A percentile compares a stretch with the other conserved stretches of the same genome.
These are phyloP conservation scores for Machimus atricapillus DNA, from an alignment of 2,888 invertebrate genomes.

Conservation along the genomic window DNA sequence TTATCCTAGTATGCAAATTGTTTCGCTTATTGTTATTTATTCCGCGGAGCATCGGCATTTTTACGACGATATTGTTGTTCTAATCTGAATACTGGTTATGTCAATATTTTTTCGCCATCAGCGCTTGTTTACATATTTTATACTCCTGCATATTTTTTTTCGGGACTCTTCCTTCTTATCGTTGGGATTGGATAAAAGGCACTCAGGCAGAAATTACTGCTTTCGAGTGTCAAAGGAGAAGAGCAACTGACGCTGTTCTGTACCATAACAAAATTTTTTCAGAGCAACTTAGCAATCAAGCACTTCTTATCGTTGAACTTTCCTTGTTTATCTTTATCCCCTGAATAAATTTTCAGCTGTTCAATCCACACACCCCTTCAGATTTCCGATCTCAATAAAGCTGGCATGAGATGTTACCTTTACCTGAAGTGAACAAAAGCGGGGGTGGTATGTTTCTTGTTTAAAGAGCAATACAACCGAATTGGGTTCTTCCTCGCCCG, in stretches of 20 bases:
- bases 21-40: slow-evolving; percentile 17
- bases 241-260: neutral
- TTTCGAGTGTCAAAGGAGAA: slow-evolving; percentile 6
- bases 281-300: neutral
- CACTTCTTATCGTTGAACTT: neutral
- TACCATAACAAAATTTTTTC: slow-evolving; percentile 11
- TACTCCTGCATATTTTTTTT: neutral
- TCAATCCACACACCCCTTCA: slow-evolving; percentile 8
- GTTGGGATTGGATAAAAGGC: neutral
- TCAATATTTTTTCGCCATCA: slow-evolving; percentile 38
- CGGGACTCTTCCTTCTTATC: neutral
- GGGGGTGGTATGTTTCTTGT: neutral
- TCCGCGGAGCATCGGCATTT: neutral
- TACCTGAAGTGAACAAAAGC: neutral
- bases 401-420: neutral
- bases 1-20: neutral
- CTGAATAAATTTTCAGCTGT: slow-evolving; percentile 31
- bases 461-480: neutral
- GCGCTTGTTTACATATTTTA: slow-evolving; percentile 17
- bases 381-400: neutral
- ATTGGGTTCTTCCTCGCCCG: neutral
- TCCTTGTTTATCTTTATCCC: slow-evolving; percentile 32
- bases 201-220: slow-evolving; percentile 31
- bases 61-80: neutral
- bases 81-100: slow-evolving; percentile 25